Conservation (phyloP, 1,140 invertebrate genomes). For the Mercenaria mercenaria region DNA sequence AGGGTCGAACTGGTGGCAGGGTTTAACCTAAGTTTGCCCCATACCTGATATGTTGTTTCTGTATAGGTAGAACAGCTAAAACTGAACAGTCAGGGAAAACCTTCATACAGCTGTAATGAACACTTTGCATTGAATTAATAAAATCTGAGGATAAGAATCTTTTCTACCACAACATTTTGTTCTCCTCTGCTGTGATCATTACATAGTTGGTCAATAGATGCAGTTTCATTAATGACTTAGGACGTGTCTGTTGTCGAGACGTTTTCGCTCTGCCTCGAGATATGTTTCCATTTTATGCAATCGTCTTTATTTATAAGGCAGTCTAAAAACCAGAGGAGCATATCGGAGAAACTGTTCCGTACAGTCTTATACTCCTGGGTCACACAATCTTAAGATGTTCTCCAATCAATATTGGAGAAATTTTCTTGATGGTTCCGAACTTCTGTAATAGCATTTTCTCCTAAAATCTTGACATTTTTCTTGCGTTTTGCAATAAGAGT, state of each 20-base stretch:
- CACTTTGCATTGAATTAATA: neutral
- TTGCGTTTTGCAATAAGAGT: neutral
- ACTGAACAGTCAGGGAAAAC: no score
- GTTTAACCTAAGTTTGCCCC: no score
- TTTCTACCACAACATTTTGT: neutral
- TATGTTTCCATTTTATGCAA: constrained; percentile 20
- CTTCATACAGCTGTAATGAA: no score
- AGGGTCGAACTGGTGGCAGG: no score
- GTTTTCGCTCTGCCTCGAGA: neutral
- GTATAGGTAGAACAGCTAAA: no score
- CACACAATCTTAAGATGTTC: constrained; percentile 16
- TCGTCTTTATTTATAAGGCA: constrained; percentile 1
- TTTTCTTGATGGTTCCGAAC: constrained; percentile 6
- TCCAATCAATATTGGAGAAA: constrained; percentile 20
- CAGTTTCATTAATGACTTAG: constrained; percentile 1
- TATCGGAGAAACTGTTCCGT: constrained; percentile 38
- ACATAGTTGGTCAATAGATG: constrained; percentile 2
- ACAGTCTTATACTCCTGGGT: constrained; percentile 15
- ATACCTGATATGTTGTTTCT: no score
- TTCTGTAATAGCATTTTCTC: constrained; percentile 11
- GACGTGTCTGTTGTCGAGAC: constrained; percentile 7
- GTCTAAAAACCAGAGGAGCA: constrained; percentile 6
- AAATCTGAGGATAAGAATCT: neutral
- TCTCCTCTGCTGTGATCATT: neutral
- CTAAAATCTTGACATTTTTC: constrained; percentile 27